Base-by-base conservation (phyloP, 2,888 invertebrate species). In the Hemaris fuciformis region DNA sequence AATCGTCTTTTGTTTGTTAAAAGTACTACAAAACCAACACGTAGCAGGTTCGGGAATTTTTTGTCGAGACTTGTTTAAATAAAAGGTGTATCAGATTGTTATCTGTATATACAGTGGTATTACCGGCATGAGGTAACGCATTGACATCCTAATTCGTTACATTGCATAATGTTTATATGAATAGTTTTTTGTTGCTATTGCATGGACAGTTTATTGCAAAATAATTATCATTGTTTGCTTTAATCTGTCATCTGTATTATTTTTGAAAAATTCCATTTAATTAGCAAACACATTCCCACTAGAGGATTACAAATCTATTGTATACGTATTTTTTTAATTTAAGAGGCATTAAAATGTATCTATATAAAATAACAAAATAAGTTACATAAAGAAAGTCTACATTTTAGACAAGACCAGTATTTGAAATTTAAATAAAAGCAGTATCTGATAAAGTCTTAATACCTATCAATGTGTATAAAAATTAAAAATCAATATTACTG, bases 1-100 rank as follows among this genome's bases (percentile, higher is more conserved):
- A 73, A 81, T 84, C 82, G 77, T 74, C 86, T 87, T 89, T 91
- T 91, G 89, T 91, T 89, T 88, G 87, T 87, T 85, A 84, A 88
- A 83, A 76, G 75, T 80, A 70, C 74, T 80, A 88, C 82, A 88
- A 87, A 88, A 84, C 83, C 83, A 83, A 88, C 87, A 84, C 81
- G 83, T 77, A 80, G 38, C 75, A 77, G 70, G 70, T 73, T 74
- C 46, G 13, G 53, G 61, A 5, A 41, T 34, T 57, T 61, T 61
- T 46, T 31, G 18, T 48, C 18, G 6, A 53, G 48, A 53, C 48
- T 25, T 13, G 53, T 20, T 10, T 41, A 18, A 20, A 41, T 23
- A 41, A 23, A 34, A 57, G 10, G 23, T 41, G 13, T 25, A 38
- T 25, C 60, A 41, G 18, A 60, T 38, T 57, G 34, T 34, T 34